Evolutionary conservation across 1,140 invertebrate species (phyloP).

Genomic region (Mactra quadrangularis): DNA sequence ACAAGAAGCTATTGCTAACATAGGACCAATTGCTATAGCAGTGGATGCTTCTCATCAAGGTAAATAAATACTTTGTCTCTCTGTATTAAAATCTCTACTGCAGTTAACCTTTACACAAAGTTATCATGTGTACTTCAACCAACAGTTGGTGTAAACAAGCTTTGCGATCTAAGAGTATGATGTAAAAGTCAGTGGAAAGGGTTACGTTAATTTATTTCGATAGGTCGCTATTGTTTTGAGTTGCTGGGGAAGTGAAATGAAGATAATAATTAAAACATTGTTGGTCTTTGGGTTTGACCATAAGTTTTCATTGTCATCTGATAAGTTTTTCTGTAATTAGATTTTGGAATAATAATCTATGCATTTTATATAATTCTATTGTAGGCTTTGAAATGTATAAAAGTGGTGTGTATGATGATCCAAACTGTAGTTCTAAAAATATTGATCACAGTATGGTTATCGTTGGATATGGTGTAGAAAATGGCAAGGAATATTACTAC

Average conservation of each 20-base stretch:
- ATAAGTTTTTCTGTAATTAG: background rate
- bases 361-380: background rate
- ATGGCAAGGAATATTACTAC: slow-evolving; percentile 91
- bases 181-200: too few species aligned
- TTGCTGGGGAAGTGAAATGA: background rate
- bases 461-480: slow-evolving; percentile 90
- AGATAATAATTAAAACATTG: background rate
- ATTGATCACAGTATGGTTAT: slow-evolving; percentile 94
- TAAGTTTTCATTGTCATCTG: background rate
- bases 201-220: too few species aligned
- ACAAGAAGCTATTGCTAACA: slow-evolving; percentile 90
- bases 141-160: too few species aligned
- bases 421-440: slow-evolving; percentile 87
- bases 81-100: background rate
- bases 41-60: slow-evolving; percentile 92
- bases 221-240: too few species aligned
- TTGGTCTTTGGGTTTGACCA: background rate
- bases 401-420: slow-evolving; percentile 87
- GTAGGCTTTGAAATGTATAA: slow-evolving; percentile 34
- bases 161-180: too few species aligned
- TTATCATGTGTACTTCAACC: too few species aligned
- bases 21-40: slow-evolving; percentile 92
- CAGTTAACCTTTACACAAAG: too few species aligned
- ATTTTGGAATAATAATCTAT: background rate
- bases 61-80: background rate